Percentiles rank a stretch among this genome's conserved stretches.
These are phyloP conservation scores for Malthinus flaveolus DNA, from an alignment of 2,888 invertebrate genomes.

Conservation along the genomic window DNA sequence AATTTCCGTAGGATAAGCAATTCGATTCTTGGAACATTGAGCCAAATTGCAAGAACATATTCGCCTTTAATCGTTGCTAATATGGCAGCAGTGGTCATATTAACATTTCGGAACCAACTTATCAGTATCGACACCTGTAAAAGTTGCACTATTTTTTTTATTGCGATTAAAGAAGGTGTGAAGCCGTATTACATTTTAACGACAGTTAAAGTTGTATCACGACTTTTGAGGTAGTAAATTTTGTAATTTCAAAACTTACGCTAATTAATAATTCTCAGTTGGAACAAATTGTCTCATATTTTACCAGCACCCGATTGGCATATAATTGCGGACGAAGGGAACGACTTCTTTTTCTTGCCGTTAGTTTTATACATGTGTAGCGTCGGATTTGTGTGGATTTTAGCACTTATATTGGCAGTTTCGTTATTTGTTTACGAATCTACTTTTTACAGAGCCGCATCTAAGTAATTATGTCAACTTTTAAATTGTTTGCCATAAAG, in stretches of 20 bases:
- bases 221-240: slow-evolving; percentile 55
- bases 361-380: slow-evolving; percentile 65
- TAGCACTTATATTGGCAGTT: slow-evolving; percentile 58
- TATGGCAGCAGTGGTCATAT: slow-evolving; percentile 64
- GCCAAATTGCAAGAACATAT: slow-evolving; percentile 69
- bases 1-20: slow-evolving; percentile 56
- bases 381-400: slow-evolving; percentile 62
- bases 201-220: slow-evolving; percentile 55
- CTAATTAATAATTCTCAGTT: slow-evolving; percentile 12
- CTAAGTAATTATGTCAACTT: slow-evolving; percentile 62
- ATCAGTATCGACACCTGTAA: slow-evolving; percentile 47
- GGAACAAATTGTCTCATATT: slow-evolving; percentile 24
- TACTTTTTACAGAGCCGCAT: slow-evolving; percentile 66
- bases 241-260: neutral
- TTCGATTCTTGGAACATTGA: slow-evolving; percentile 62
- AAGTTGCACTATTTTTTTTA: slow-evolving; percentile 60
- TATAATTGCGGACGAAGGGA: slow-evolving; percentile 44
- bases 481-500: slow-evolving; percentile 20
- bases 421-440: slow-evolving; percentile 71
- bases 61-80: slow-evolving; percentile 67
- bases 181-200: slow-evolving; percentile 62
- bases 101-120: slow-evolving; percentile 63
- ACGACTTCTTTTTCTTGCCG: slow-evolving; percentile 59
- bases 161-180: slow-evolving; percentile 62
- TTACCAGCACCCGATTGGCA: slow-evolving; percentile 45